These are phyloP conservation scores for Palythoa grandiflora DNA, from an alignment of 92 coral and sea anemone genomes.

Conservation along the genomic window DNA sequence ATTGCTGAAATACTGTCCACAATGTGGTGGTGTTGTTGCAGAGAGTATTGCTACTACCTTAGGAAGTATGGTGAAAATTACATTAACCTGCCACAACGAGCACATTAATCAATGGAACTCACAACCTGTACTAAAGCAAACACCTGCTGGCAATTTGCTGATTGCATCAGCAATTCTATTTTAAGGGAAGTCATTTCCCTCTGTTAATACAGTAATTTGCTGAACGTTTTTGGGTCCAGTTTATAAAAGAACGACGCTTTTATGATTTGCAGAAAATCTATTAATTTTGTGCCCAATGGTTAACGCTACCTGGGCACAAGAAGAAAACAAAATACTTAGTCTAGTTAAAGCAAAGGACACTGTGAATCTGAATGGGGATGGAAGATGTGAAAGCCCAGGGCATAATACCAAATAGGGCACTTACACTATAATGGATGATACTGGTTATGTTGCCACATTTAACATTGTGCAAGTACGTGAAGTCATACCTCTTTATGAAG, in stretches of 20 bases:
- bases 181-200: conserved; percentile 43
- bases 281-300: conserved; percentile 24
- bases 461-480: conserved; percentile 72
- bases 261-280: conserved; percentile 39
- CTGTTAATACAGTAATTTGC: conserved; percentile 38
- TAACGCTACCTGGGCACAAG: conserved; percentile 40
- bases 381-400: conserved; percentile 76
- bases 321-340: conserved; percentile 10
- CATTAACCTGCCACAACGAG: conserved; percentile 36
- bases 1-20: conserved; percentile 42
- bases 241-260: conserved; percentile 32
- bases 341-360: conserved; percentile 43
- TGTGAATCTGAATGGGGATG: conserved; percentile 76
- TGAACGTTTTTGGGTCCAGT: conserved; percentile 30
- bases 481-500: conserved; percentile 67
- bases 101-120: conserved; percentile 46
- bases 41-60: conserved; percentile 8
- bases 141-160: conserved; percentile 55
- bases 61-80: conserved; percentile 33
- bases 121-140: conserved; percentile 37
- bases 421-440: conserved; percentile 66
- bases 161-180: conserved; percentile 48
- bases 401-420: conserved; percentile 78
- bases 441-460: conserved; percentile 58
- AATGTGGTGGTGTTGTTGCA: conserved; percentile 36